These are phyloP conservation scores for Hyla sarda DNA, from an alignment of 2,113 vertebrate species.

Conservation along the genomic window DNA sequence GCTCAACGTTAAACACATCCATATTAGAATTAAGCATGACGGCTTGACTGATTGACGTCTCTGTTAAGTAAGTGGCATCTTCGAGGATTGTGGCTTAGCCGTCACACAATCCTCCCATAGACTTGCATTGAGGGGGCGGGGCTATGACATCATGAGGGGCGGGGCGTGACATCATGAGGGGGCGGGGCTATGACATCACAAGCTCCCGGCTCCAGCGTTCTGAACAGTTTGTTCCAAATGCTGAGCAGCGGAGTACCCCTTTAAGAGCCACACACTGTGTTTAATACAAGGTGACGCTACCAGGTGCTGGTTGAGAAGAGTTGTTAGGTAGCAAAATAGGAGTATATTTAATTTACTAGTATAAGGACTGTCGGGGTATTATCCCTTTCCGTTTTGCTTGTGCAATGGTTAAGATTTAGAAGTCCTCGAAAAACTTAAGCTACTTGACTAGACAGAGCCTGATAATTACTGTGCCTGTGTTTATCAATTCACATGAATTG, in stretches of 20 bases:
- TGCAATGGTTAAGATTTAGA: background rate
- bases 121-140: too few relatives aligned
- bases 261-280: background rate
- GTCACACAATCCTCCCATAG: too few relatives aligned
- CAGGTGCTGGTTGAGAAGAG: background rate
- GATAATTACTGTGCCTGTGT: background rate
- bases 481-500: background rate
- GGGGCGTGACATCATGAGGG: too few relatives aligned
- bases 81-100: background rate
- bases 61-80: background rate
- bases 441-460: background rate
- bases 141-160: too few relatives aligned
- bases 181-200: too few relatives aligned
- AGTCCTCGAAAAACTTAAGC: background rate
- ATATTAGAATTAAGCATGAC: background rate
- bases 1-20: background rate
- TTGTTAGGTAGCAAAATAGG: background rate
- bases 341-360: background rate
- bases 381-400: background rate
- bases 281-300: background rate
- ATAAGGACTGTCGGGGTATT: background rate
- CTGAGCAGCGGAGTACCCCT: too few relatives aligned
- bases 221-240: too few relatives aligned
- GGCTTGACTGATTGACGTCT: background rate
- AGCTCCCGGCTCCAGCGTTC: too few relatives aligned